Base-by-base conservation (phyloP, 1,140 invertebrate species). In the Sipha flava region DNA sequence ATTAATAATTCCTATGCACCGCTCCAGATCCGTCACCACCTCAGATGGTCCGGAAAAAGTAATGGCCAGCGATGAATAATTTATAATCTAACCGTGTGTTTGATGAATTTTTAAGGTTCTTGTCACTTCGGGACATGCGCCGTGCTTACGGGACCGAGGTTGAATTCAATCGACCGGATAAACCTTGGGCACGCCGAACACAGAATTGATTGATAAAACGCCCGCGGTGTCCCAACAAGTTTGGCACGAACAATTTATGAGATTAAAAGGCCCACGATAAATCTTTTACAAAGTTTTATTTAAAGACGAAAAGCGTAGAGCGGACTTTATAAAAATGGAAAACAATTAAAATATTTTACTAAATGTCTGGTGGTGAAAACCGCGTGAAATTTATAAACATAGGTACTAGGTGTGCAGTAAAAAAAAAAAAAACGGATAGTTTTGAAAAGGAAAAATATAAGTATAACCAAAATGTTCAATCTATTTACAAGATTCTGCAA, bases 161-260 rank as follows among this genome's bases (percentile, higher is more conserved):
- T 62, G 57, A 52, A 79, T 79, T 79, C 79, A 66, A 79, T 79
- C 79, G 40, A 64, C 57, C 40, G 62, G 79, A 62, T 45, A 31
- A 79, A 1, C 43, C 57, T 21, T 18, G 37, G 6, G 10, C 52
- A 12, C 31, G n/a, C 18, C 57, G 26, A 62, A 64, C 54, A 43
- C 45, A 18, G n/a, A 34, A 34, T 64, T 64, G 79, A 66, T 79
- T 79, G 79, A 49, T 66, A 57, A 31, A 49, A 31, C 21, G 43
- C 37, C 37, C 34, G n/a, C 59, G 21, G 26, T n/a, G 64, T 43
- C 10, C 37, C 64, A 21, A 66, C 37, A 40, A 21, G 4, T 66
- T 43, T n/a, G 40, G 64, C 43, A 3, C 26, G 31, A 31, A 66
- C 79, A 34, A 47, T 45, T 49, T 40, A 62, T 37, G 43, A 45